Evolutionary conservation across 2,888 invertebrate species (phyloP), one percentile per base, ranked within the genome.

Genomic region (Melitaea athalia): DNA sequence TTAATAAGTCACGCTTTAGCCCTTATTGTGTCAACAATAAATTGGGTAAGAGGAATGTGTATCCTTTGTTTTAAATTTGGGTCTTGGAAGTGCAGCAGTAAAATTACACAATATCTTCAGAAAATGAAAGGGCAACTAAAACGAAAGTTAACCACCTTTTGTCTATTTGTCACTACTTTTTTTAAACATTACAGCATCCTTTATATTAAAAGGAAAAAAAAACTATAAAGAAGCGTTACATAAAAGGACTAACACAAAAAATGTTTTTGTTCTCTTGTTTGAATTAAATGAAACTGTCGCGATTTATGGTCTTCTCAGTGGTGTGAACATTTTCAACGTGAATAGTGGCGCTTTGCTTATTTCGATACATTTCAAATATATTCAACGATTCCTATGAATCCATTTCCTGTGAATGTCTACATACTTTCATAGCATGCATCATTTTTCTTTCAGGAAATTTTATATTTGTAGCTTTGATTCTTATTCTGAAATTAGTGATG

Each of bases 81-180:
- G 15, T n/a, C 15, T 59, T 70, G 76, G 77, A 80, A 82, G 80
- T 76, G 74, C 69, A 68, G 31, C 64, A 71, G 72, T 69, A 76
- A 81, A 81, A 81, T 77, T 76, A 77, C 72, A 57, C 49, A 50
- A 33, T 65, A 61, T 62, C 75, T 74, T 74, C 76, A 67, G 78
- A 81, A 84, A 84, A 77, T 70, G 81, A 83, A 83, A 84, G 82
- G 78, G 66, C 60, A 67, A 74, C 77, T 76, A 77, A 79, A 81
- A 77, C 76, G 82, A 85, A 84, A 85, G 84, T 81, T n/a, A n/a
- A n/a, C n/a, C 68, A 66, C 24, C 64, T 74, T 77, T 80, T 78
- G 76, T 77, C 72, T 71, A 71, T 47, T 59, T 59, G 64, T 71
- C 61, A 50, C 33, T 33, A 66, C 73, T 74, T 68, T 78, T 72